phyloP scores from a whole-genome alignment of 2,888 invertebrate species.

The Seladonia tumulorum region DNA sequence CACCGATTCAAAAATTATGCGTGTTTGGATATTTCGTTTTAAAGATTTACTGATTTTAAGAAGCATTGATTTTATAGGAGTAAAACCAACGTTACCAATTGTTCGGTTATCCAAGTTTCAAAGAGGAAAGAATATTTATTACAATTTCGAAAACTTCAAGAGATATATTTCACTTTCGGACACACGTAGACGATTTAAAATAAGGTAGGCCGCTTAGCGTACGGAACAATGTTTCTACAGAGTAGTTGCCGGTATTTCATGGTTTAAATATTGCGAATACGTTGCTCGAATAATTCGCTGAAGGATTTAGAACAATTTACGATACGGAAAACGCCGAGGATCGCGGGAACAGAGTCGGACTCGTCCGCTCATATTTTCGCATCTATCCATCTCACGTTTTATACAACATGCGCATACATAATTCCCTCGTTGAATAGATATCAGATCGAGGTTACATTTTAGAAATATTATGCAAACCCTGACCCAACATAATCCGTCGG shows the following conservation, averaged over 20 bases:
- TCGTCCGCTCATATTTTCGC: neutral
- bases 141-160: too few relatives aligned
- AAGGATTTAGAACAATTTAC: neutral
- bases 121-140: too few relatives aligned
- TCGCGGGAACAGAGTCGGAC: neutral
- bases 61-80: too few relatives aligned
- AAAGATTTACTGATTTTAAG: too few relatives aligned
- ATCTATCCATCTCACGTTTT: slow-evolving; percentile 8
- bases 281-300: neutral
- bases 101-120: too few relatives aligned
- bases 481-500: slow-evolving; percentile 1
- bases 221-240: neutral
- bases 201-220: neutral
- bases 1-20: too few relatives aligned
- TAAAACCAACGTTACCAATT: too few relatives aligned
- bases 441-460: neutral
- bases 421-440: slow-evolving; percentile 1
- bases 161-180: too few relatives aligned
- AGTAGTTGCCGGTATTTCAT: neutral
- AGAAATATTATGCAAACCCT: slow-evolving; percentile 21
- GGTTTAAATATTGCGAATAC: neutral
- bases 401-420: slow-evolving; percentile 14
- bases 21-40: too few relatives aligned
- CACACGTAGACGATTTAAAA: neutral
- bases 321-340: neutral